A percentile compares a stretch with the other conserved stretches of the same genome.
These are phyloP conservation scores for Phrynocephalus guinanensis DNA, from an alignment of 2,797 vertebrate genomes.

Conservation along the genomic window DNA sequence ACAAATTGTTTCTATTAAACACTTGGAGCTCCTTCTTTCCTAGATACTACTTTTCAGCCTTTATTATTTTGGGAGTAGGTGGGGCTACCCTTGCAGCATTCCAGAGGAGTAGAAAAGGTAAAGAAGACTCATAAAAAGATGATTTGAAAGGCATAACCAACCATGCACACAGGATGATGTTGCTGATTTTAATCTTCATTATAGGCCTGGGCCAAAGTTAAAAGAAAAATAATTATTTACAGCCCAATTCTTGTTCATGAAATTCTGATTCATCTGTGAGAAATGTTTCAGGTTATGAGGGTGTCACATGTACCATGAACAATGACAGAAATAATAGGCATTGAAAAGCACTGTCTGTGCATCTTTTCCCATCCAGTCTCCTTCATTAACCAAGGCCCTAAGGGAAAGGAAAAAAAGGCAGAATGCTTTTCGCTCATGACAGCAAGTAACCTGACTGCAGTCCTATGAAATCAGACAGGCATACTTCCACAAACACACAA, in stretches of 20 bases:
- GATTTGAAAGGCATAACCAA: neutral
- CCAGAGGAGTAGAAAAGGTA: neutral
- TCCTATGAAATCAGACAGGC: neutral
- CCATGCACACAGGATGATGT: neutral
- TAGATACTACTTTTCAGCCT: neutral
- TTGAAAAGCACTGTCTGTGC: neutral
- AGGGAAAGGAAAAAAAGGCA: neutral
- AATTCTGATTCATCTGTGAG: constrained; percentile 25
- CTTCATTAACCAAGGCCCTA: neutral
- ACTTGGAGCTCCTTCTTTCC: neutral
- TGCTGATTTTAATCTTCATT: constrained; percentile 35
- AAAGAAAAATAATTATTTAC: constrained; percentile 16
- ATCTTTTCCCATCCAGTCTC: neutral
- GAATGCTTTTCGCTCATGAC: neutral
- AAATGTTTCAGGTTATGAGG: constrained; percentile 16
- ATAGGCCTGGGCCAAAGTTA: constrained; percentile 10
- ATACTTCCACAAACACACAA: neutral
- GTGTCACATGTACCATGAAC: neutral
- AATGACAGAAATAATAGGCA: neutral
- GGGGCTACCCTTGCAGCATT: constrained; percentile 8
- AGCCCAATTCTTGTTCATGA: neutral
- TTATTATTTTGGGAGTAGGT: neutral
- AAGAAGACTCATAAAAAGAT: constrained; percentile 13
- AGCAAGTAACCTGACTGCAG: neutral
- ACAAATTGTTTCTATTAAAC: neutral